These are phyloP conservation scores for Amphimallon solstitiale DNA, from an alignment of 2,888 invertebrate genomes.

Conservation along the genomic window DNA sequence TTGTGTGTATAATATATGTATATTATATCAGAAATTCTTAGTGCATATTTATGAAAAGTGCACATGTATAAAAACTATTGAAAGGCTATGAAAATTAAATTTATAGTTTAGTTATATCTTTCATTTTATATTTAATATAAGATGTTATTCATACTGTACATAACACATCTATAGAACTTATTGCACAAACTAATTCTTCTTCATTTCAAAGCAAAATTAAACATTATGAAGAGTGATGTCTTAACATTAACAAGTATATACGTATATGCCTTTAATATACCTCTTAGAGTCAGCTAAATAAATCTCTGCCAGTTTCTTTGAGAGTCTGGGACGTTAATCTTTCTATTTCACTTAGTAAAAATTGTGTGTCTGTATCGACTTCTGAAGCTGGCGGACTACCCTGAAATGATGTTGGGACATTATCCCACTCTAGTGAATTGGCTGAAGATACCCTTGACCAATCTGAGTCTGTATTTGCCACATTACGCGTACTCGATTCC, in stretches of 20 bases:
- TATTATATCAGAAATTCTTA: too few relatives aligned
- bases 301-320: slow-evolving; percentile 70
- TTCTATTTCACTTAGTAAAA: slow-evolving; percentile 74
- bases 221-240: background rate
- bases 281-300: slow-evolving; percentile 56
- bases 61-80: too few relatives aligned
- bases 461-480: slow-evolving; percentile 60
- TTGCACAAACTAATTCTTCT: slow-evolving; percentile 20
- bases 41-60: too few relatives aligned
- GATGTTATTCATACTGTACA: too few relatives aligned
- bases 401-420: slow-evolving; percentile 63
- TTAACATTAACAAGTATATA: slow-evolving; percentile 17
- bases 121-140: too few relatives aligned
- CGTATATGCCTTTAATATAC: background rate
- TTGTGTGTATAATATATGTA: too few relatives aligned
- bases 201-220: background rate
- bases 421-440: slow-evolving; percentile 77
- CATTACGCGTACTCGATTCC: slow-evolving; percentile 54
- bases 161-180: slow-evolving; percentile 1
- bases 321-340: slow-evolving; percentile 72
- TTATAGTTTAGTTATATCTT: too few relatives aligned
- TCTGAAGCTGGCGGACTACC: slow-evolving; percentile 63
- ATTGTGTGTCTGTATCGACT: slow-evolving; percentile 73
- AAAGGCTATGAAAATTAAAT: too few relatives aligned
- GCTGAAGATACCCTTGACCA: slow-evolving; percentile 74